Evolutionary conservation across 2,888 invertebrate genomes (phyloP), one percentile per base, ranked within the genome.

Genomic region (Pammene fasciana): DNA sequence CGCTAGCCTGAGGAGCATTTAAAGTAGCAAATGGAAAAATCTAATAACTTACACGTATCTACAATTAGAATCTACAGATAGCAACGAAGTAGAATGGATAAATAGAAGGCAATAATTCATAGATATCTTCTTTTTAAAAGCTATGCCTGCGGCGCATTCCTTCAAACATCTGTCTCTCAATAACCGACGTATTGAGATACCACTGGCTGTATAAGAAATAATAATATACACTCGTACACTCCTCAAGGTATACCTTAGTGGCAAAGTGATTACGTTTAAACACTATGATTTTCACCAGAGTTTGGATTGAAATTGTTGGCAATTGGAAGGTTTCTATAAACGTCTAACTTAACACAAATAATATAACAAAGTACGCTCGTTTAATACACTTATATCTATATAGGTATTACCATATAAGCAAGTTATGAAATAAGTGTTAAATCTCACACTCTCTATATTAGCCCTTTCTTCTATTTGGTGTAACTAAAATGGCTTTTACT

Each of bases 161-260:
- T 43, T 74, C 78, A 79, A 78, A 82, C 79, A 80, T 79, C 76
- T 76, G 78, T 81, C 79, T 81, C 79, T 74, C 73, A 78, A 83
- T 87, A 85, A 84, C 83, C 81, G 81, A 83, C 81, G 80, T 81
- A 84, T 86, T 83, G 82, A 85, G 82, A 83, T 77, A 75, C 79
- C 77, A 73, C 71, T 62, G 71, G 70, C 65, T 70, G 65, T 60
- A 60, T 70, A 55, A 59, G 64, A 65, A 65, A 70, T 70, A 65
- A 70, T 70, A 65, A 65, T 65, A 65, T 52, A 70, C 14, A 54
- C 65, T 60, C 70, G 50, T 67, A 67, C 11, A 26, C 54, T 70
- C 59, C 70, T 65, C 65, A 34, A 41, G 60, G 45, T 48, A 60
- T 70, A 38, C 50, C 57, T 64, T 56, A 59, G 68, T 38, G 43